Evolutionary conservation across 2,797 vertebrate genomes (phyloP), one percentile per base, ranked within the genome.

Genomic region (Scarus forsteni): DNA sequence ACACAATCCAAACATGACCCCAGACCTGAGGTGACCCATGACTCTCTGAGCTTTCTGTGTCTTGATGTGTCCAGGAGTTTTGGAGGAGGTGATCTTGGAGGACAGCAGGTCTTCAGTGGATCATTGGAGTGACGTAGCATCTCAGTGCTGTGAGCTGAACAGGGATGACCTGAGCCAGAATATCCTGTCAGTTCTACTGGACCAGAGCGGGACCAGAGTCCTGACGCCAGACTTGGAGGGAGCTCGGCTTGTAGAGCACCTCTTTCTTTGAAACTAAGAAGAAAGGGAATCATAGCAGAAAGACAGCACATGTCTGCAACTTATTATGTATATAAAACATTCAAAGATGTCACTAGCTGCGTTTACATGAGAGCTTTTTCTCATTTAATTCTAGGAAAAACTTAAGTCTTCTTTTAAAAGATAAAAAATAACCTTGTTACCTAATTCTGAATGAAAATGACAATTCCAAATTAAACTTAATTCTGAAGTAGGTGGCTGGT

Each of bases 51-150:
- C 54, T 3, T 13, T n/a, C 1, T 46, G 19, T 55, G 46, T 56
- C 16, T 63, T 3, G 1, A 39, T 42, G 52, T 40, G 50, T 59
- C 66, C 88, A 95, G 95, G 56, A 62, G 52, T 42, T 1, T 5
- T 94, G 43, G 85, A 94, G 81, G 70, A 86, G 16, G 70, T 85
- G 60, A 89, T 96, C 59, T 62, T 91, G 80, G 87, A 79, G 60
- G 86, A 94, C 77, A 6, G 16, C 0, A 5, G 53, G 15, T 86
- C 88, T 19, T 79, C 88, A 3, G 64, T 90, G 55, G 91, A 94
- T 63, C 73, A 44, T 0, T 96, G 95, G 93, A 84, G 71, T 10
- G 65, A 90, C 38, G 80, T 93, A 48, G 88, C 88, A 8, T 59
- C 75, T 69, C 15, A 72, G 50, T 95, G 94, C 78, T 85, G 72